These are phyloP conservation scores for Antechinus flavipes DNA, from an alignment of 2,113 vertebrate species.

Conservation along the genomic window DNA sequence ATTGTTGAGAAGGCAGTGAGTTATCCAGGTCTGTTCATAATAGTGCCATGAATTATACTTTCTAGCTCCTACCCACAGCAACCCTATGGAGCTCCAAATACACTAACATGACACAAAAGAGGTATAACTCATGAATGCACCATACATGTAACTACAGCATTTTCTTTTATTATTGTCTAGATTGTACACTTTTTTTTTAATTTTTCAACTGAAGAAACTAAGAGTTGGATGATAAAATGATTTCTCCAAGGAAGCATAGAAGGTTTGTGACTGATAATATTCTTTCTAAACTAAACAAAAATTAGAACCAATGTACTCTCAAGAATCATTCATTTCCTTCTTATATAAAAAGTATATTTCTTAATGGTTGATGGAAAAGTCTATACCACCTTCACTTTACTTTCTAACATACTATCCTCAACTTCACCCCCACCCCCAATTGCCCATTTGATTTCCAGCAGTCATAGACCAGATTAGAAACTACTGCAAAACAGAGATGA, in stretches of 20 bases:
- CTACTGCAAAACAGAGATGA: slow-evolving; percentile 1
- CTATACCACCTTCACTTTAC: not conserved
- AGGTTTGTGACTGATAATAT: not conserved
- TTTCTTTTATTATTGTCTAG: not conserved
- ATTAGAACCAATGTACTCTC: not conserved
- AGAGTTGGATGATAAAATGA: not conserved
- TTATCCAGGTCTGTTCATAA: not conserved
- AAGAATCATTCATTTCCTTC: not conserved
- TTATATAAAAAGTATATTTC: not conserved
- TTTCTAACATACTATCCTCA: accelerated
- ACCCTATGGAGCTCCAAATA: not conserved
- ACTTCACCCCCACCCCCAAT: not conserved
- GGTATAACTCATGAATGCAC: not conserved
- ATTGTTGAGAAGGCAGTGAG: not conserved
- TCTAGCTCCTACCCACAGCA: not conserved
- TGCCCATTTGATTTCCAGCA: not conserved
- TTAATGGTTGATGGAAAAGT: slow-evolving; percentile 20
- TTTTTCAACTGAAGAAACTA: not conserved
- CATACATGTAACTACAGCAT: not conserved
- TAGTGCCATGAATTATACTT: not conserved
- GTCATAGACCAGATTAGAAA: slow-evolving; percentile 34
- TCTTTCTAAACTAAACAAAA: not conserved
- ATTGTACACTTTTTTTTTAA: not conserved
- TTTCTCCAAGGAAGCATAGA: not conserved
- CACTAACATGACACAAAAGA: not conserved